Evolutionary conservation across 2,888 invertebrate genomes (phyloP), one percentile per base, ranked within the genome.

Genomic region (Diplolepis rosae): DNA sequence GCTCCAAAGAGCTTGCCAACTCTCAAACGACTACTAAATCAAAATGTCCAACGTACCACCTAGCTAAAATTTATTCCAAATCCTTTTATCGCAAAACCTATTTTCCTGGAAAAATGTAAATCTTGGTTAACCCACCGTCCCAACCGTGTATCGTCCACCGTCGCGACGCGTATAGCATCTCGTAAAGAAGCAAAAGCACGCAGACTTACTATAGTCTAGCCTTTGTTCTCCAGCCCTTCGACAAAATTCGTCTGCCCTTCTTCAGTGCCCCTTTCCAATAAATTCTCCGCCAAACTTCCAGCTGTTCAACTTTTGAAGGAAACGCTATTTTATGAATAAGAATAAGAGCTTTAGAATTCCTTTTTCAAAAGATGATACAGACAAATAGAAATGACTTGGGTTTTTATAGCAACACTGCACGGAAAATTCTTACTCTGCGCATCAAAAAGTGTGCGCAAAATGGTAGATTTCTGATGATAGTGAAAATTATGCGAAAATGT

Each of bases 1-100:
- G 78, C 77, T 85, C 87, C 87, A 87, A 86, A 80, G 83, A 83
- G 84, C 85, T 83, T 86, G 86, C 86, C 87, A 87, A 87, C 84
- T 85, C 80, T 84, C 84, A 81, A 85, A 87, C 85, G 85, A 83
- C 83, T 83, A 84, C 83, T 87, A 87, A 87, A 85, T 87, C 85
- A 86, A 87, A 87, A 86, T 85, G 84, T 80, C 78, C 80, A 69
- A 71, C 75, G 74, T 70, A 72, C 73, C 70, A 70, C 73, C 75
- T 48, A 74, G 80, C 79, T 80, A 78, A 83, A 85, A 85, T 86
- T 86, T 85, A 85, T 86, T 85, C 82, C 81, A 82, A 85, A 85
- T 83, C 85, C 84, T 85, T 86, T 85, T 86, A 86, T 85, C 85
- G 84, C 82, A 77, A 83, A 84, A 84, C 82, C 82, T 82, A 83